phyloP scores from a whole-genome alignment of 2,888 invertebrate species.

The Lathronympha strigana region DNA sequence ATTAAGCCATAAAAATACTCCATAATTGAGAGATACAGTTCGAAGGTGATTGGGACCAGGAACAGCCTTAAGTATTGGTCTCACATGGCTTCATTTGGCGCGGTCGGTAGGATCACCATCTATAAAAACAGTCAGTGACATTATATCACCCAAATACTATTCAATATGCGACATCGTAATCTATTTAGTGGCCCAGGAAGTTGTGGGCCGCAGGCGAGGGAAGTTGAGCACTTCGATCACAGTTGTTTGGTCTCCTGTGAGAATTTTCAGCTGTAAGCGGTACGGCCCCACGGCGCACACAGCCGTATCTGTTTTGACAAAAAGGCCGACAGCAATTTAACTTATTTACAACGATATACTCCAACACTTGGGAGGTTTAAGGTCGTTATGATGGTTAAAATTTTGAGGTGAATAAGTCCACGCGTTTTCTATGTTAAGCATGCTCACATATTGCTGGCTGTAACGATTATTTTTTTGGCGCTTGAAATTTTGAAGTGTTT shows the following conservation, averaged over 20 bases:
- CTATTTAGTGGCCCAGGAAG: conserved; percentile 52
- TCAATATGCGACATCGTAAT: conserved; percentile 47
- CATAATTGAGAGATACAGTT: no score
- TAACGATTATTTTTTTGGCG: no score
- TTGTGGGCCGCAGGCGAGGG: conserved; percentile 46
- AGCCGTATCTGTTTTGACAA: conserved; percentile 36
- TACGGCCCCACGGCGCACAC: conserved; percentile 31
- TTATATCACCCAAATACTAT: conserved; percentile 37
- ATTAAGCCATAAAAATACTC: no score
- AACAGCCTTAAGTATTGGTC: no score
- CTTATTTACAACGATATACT: conserved; percentile 14
- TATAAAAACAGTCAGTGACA: not conserved
- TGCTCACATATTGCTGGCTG: not conserved
- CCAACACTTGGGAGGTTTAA: not conserved
- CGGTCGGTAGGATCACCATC: not conserved
- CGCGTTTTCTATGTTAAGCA: no score
- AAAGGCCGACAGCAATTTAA: conserved; percentile 29
- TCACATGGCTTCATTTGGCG: not conserved
- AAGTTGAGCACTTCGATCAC: conserved; percentile 56
- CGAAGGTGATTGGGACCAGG: no score
- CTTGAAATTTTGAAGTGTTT: no score
- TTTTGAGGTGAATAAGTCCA: no score
- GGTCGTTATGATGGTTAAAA: conserved; percentile 8
- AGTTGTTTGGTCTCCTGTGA: conserved; percentile 51
- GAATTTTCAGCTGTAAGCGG: conserved; percentile 44